Evolutionary conservation across 2,888 invertebrate species (phyloP).

Genomic region (Dicycla oo): DNA sequence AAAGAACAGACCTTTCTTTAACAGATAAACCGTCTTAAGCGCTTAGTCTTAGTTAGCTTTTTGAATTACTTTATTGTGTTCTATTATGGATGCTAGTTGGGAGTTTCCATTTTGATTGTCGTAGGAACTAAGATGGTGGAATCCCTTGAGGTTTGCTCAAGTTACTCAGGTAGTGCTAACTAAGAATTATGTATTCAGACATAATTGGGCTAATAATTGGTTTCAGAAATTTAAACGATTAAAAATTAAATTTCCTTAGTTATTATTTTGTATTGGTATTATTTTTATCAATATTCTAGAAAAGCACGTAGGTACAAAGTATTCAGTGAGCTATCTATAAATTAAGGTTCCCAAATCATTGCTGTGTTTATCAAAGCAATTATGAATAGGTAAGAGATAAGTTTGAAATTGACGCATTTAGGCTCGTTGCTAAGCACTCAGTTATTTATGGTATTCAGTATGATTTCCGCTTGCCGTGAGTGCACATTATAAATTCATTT

Average conservation of each 20-base stretch:
- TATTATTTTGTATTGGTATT: background rate
- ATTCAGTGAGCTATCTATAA: background rate
- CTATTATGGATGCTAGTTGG: conserved; percentile 28
- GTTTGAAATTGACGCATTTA: conserved; percentile 21
- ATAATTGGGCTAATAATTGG: conserved; percentile 5
- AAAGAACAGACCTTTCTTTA: conserved; percentile 35
- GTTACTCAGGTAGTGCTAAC: conserved; percentile 15
- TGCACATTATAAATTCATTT: conserved; percentile 28
- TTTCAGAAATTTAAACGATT: background rate
- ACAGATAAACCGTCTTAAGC: conserved; percentile 36
- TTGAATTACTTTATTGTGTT: conserved; percentile 44
- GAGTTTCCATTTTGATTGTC: conserved; percentile 37
- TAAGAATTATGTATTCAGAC: conserved; percentile 31
- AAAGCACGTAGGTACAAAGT: too few relatives aligned
- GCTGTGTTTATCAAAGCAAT: conserved; percentile 20
- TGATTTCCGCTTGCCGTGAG: conserved; percentile 29
- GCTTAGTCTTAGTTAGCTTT: conserved; percentile 42
- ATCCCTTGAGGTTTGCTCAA: conserved; percentile 31
- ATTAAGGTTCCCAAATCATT: conserved; percentile 1
- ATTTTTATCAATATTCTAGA: background rate
- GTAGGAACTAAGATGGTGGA: conserved; percentile 21
- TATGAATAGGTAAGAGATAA: conserved; percentile 35
- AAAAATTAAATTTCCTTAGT: too few relatives aligned
- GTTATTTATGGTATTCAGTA: conserved; percentile 35
- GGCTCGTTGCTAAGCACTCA: conserved; percentile 32